Percentiles rank a stretch among this genome's conserved stretches.
These are phyloP conservation scores for Drosophila prolongata DNA, from an alignment of 2,888 invertebrate species.

Conservation along the genomic window DNA sequence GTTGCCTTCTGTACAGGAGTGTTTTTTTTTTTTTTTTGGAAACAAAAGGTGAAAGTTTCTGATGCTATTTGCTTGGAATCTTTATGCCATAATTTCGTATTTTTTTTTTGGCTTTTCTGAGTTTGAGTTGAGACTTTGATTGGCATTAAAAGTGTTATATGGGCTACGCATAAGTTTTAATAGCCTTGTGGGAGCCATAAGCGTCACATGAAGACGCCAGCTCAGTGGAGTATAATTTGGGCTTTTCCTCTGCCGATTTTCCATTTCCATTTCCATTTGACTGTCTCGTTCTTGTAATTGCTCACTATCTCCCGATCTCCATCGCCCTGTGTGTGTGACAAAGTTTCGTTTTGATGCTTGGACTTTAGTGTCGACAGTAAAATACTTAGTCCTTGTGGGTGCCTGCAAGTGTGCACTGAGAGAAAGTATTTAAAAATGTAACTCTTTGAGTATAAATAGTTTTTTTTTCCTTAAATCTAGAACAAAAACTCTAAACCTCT, in stretches of 20 bases:
- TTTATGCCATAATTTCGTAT: constrained; percentile 9
- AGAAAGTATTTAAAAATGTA: not conserved
- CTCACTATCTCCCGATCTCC: constrained; percentile 13
- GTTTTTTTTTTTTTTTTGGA: constrained; percentile 32
- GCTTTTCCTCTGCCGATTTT: constrained; percentile 25
- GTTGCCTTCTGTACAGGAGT: constrained; percentile 24
- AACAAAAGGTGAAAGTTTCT: constrained; percentile 67
- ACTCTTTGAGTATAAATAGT: too few species aligned
- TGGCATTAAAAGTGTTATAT: constrained; percentile 71
- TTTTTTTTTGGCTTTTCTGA: constrained; percentile 6
- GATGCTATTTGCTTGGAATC: constrained; percentile 35
- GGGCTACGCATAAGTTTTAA: constrained; percentile 66
- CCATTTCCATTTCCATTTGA: constrained; percentile 32
- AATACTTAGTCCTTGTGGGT: constrained; percentile 56
- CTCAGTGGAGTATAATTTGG: constrained; percentile 50
- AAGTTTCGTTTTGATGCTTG: constrained; percentile 64
- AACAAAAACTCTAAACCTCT: too few species aligned
- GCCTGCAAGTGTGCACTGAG: constrained; percentile 10
- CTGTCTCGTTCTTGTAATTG: constrained; percentile 56
- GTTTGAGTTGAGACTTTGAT: constrained; percentile 59
- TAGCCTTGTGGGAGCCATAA: constrained; percentile 50
- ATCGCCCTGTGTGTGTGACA: constrained; percentile 49
- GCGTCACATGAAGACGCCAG: constrained; percentile 25
- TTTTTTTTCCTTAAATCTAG: too few species aligned
- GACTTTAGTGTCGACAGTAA: constrained; percentile 62